Evolutionary conservation across 2,113 vertebrate genomes (phyloP), one percentile per base, ranked within the genome.

Genomic region (Cichladusa arquata): DNA sequence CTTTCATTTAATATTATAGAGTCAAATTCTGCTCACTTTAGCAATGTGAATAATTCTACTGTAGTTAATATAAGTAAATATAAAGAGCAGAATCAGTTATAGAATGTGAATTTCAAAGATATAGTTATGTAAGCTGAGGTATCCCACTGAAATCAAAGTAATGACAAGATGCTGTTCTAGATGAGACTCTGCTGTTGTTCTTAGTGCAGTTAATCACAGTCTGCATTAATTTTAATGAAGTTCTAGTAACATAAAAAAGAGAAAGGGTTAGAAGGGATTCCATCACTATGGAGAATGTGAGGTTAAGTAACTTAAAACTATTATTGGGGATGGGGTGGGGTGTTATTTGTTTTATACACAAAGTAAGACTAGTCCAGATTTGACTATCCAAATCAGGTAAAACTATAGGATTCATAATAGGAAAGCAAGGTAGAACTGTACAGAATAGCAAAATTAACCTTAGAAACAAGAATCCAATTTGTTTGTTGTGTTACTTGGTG

Each of bases 11-110:
- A 34, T 61, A 53, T 40, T 88, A 36, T 24, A 90, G 78, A 51
- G 44, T 96, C 79, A 96, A 93, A 87, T 71, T 73, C 34, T 38
- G 31, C 66, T 85, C 69, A 62, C 11, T 92, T 85, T 61, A 73
- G 66, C 57, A 47, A 44, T 53, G 29, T 88, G 60, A 78, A 79
- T 84, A 86, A 42, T 84, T 95, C n/a, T 76, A 23, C 23, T 87
- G 38, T 77, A 78, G n/a, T 31, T 90, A 79, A 60, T 71, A 9
- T 22, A 89, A 56, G 31, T 53, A 88, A 88, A 73, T 71, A 73
- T 24, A 44, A 76, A 70, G 20, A 73, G 29, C 40, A 90, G 19
- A 82, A 36, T 10, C 19, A 64, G 60, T 74, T 81, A 47, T 2
- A 38, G 29, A 85, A 45, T 16, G 26, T 57, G 69, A 74, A 74